Percentiles rank a stretch among this genome's conserved stretches.
Conservation (phyloP, 2,797 vertebrate genomes). For the Spinibarbus caldwelli region DNA sequence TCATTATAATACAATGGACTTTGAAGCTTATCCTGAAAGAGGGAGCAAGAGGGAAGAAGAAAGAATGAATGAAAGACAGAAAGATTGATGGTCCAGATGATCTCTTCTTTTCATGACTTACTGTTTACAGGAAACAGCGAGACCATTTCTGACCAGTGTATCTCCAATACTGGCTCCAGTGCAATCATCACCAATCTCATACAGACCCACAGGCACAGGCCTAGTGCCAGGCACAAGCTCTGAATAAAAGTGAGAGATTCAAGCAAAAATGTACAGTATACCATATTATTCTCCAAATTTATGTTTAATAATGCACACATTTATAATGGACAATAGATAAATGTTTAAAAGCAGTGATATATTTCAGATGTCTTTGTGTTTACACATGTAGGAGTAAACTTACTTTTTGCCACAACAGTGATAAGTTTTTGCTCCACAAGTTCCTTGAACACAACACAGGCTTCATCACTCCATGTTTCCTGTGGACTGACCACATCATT, state of each 20-base stretch:
- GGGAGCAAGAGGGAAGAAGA: no score
- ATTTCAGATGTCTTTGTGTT: no score
- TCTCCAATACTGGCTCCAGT: conserved; percentile 63
- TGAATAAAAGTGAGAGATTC: conserved; percentile 11
- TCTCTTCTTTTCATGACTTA: conserved; percentile 50
- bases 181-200: conserved; percentile 46
- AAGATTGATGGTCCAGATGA: background rate
- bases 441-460: conserved; percentile 81
- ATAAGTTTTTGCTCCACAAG: conserved; percentile 80
- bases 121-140: conserved; percentile 66
- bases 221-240: conserved; percentile 1
- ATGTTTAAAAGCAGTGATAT: background rate
- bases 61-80: background rate
- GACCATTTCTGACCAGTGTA: conserved; percentile 68
- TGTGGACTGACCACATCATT: conserved; percentile 78
- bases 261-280: conserved; percentile 28
- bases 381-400: conserved; percentile 5
- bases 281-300: background rate
- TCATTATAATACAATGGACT: background rate
- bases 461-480: conserved; percentile 78
- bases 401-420: conserved; percentile 70
- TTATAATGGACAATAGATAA: background rate
- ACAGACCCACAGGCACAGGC: conserved; percentile 68
- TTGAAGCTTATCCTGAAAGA: background rate
- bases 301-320: background rate